These are phyloP conservation scores for Pseudorectes ferrugineus DNA, from an alignment of 2,113 vertebrate species.

Conservation along the genomic window DNA sequence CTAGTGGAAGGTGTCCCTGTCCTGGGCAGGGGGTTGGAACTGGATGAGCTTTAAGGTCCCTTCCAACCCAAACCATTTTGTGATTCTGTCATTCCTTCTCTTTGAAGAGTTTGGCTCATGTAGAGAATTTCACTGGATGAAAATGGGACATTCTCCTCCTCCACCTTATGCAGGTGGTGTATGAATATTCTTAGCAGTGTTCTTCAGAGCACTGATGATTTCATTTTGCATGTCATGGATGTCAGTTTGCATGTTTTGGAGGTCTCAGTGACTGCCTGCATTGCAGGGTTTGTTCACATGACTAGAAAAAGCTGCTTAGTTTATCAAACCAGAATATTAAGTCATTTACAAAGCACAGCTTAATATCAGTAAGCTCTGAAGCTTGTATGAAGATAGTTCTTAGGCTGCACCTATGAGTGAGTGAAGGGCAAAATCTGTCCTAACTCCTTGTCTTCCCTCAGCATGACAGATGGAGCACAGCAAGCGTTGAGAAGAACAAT, in stretches of 20 bases:
- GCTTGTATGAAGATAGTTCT: neutral
- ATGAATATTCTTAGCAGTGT: neutral
- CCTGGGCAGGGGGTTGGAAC: neutral
- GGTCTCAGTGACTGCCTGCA: neutral
- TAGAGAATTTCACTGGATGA: neutral
- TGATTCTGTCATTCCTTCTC: neutral
- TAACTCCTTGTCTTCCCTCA: constrained; percentile 35
- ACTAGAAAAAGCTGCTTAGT: neutral
- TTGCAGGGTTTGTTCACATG: neutral
- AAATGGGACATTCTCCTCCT: neutral
- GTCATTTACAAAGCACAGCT: neutral
- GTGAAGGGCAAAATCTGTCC: neutral
- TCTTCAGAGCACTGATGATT: neutral
- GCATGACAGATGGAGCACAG: constrained; percentile 98
- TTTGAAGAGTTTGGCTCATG: neutral
- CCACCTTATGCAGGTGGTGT: neutral
- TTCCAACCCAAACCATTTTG: neutral
- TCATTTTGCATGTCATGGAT: neutral
- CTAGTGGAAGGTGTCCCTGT: neutral
- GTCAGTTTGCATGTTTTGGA: neutral
- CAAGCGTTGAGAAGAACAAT: constrained; percentile 95
- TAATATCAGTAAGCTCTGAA: neutral
- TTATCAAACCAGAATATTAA: neutral
- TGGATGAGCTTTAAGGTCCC: neutral
- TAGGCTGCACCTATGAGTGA: neutral